phyloP scores from a whole-genome alignment of 2,113 vertebrate genomes.

The Cercopithecus mona region DNA sequence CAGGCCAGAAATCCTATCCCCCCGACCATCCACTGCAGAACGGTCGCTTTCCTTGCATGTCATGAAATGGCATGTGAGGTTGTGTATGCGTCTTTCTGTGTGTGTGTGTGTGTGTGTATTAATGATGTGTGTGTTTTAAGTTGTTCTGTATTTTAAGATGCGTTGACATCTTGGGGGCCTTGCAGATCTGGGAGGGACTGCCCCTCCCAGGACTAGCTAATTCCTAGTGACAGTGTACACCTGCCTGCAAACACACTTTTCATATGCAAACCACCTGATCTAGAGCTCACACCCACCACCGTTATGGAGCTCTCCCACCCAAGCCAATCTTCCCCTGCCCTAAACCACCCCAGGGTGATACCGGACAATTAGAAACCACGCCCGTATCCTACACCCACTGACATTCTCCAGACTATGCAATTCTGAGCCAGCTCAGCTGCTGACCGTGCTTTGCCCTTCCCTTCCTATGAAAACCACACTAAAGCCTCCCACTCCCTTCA shows the following conservation, averaged over 20 bases:
- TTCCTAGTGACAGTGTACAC: neutral
- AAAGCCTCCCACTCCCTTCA: neutral
- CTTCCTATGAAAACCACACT: neutral
- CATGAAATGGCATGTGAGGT: neutral
- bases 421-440: neutral
- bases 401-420: neutral
- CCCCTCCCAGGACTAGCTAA: neutral
- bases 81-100: neutral
- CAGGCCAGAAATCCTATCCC: neutral
- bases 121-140: neutral
- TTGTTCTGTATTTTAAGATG: neutral
- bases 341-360: neutral
- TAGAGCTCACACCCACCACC: neutral
- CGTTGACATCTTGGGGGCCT: neutral
- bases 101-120: neutral
- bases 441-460: neutral
- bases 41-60: rapidly evolving
- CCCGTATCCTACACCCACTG: neutral
- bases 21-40: rapidly evolving
- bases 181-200: neutral
- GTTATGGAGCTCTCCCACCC: neutral
- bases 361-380: neutral
- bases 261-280: neutral
- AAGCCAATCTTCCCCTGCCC: neutral
- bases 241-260: neutral